A percentile compares a stretch with the other conserved stretches of the same genome.
Evolutionary conservation across 2,113 vertebrate species (phyloP).

Genomic region (Psophia crepitans): DNA sequence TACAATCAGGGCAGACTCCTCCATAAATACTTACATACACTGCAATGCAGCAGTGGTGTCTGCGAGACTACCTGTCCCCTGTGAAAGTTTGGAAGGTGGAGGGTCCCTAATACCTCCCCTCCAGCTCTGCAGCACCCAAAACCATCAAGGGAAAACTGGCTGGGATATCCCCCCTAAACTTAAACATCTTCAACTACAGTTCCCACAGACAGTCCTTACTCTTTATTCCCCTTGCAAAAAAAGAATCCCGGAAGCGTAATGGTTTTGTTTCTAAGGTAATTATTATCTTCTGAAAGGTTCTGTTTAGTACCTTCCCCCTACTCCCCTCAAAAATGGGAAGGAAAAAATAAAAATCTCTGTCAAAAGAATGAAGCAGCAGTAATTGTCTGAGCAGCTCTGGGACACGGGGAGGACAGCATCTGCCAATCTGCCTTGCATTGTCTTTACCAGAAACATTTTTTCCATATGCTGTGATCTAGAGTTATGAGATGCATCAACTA

Average conservation of each 20-base stretch:
- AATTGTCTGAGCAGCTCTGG: not conserved
- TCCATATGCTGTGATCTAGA: not conserved
- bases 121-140: not conserved
- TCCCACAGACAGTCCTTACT: not conserved
- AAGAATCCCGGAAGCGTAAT: not conserved
- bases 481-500: not conserved
- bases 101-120: not conserved
- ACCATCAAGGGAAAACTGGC: not conserved
- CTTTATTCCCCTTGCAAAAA: not conserved
- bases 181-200: not conserved
- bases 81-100: not conserved
- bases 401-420: not conserved
- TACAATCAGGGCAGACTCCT: not conserved
- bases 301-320: not conserved
- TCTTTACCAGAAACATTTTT: not conserved
- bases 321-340: not conserved
- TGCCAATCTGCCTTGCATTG: not conserved
- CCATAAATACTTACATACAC: fast-evolving
- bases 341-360: not conserved
- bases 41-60: not conserved
- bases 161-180: not conserved
- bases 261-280: not conserved
- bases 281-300: not conserved
- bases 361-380: not conserved
- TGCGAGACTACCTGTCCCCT: not conserved